A percentile compares a stretch with the other conserved stretches of the same genome.
These are phyloP conservation scores for Bombus polaris DNA, from an alignment of 1,140 invertebrate species.

Conservation along the genomic window DNA sequence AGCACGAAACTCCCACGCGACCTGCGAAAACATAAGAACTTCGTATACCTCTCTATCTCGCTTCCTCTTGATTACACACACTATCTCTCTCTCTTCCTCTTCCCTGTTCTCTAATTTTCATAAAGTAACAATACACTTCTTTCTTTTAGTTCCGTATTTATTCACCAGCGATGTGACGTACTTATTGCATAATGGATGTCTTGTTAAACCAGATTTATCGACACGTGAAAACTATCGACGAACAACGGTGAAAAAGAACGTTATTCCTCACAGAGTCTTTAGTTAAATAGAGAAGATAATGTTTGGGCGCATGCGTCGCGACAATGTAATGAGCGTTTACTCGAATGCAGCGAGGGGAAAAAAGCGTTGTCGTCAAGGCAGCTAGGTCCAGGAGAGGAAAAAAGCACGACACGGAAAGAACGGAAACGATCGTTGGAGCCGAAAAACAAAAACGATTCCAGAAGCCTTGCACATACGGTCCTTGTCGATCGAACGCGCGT, in stretches of 20 bases:
- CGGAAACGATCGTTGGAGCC: background rate
- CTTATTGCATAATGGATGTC: background rate
- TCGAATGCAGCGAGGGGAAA: slow-evolving; percentile 4
- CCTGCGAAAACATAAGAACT: slow-evolving; percentile 28
- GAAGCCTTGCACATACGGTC: background rate
- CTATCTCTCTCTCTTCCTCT: background rate
- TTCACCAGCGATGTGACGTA: background rate
- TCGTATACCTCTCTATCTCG: background rate
- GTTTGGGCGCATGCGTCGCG: slow-evolving; percentile 52
- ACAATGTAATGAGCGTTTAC: background rate
- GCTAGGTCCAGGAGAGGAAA: no score
- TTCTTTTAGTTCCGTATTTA: background rate
- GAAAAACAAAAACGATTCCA: background rate
- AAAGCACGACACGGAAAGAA: background rate
- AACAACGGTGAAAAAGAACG: background rate
- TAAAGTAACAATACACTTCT: background rate
- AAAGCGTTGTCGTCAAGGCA: background rate
- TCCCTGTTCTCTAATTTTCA: background rate
- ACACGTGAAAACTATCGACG: background rate
- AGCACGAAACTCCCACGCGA: background rate
- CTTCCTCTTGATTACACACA: background rate
- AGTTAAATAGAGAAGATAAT: background rate
- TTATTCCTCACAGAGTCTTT: background rate
- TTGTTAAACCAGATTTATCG: background rate
- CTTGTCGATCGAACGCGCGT: background rate